Evolutionary conservation across 2,797 vertebrate species (phyloP).

Genomic region (Danio choprae): DNA sequence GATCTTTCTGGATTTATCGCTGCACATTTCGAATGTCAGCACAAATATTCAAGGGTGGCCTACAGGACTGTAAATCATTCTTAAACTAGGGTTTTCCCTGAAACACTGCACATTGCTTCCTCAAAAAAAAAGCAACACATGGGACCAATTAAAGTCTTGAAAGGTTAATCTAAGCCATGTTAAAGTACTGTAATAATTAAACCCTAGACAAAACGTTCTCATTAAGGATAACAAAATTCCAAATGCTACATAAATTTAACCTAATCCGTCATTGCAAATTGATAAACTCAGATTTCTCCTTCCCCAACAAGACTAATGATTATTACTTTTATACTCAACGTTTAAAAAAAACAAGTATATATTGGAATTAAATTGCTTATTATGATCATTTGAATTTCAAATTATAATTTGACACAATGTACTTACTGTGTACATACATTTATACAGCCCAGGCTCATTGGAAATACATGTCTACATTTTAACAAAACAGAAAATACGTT

Average conservation of each 20-base stretch:
- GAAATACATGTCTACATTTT: no score
- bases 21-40: not conserved
- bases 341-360: no score
- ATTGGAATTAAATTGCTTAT: no score
- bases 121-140: not conserved
- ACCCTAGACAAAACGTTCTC: not conserved
- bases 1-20: not conserved
- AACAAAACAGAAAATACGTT: no score
- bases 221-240: not conserved
- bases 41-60: not conserved
- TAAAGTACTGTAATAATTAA: constrained; percentile 17
- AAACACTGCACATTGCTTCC: not conserved
- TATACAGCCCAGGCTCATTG: no score
- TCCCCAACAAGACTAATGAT: constrained; percentile 3
- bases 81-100: not conserved
- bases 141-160: not conserved
- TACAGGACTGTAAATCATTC: not conserved
- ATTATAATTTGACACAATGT: no score
- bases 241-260: not conserved
- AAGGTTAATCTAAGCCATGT: constrained; percentile 4
- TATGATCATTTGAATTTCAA: no score
- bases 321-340: not conserved
- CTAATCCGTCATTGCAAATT: not conserved
- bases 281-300: not conserved
- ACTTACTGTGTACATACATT: no score